Base-by-base conservation (phyloP, 2,888 invertebrate species). In the Tipula helvola region DNA sequence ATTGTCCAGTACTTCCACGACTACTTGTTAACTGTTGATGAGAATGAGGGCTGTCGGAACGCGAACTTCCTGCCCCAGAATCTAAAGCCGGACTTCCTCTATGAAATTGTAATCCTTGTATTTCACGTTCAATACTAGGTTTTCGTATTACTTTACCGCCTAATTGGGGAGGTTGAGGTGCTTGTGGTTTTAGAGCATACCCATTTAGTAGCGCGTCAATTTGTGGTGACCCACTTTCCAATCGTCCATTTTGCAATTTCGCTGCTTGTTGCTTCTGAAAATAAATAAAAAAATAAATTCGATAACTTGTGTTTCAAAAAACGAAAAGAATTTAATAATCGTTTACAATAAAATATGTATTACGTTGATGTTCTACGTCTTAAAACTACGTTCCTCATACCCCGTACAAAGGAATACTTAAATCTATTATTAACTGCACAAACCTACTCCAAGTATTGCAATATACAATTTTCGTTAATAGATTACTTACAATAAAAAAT, bases 71-170 rank as follows among this genome's bases (percentile, higher is more conserved):
- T 13, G 97, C 97, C 18, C 97, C 97, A 87, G 96, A 96, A 90
- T 97, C 97, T 87, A 97, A 92, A 28, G 97, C 97, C 8, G 97
- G 97, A 90, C 97, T 97, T 86, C 96, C 96, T 88, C 97, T 94
- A 89, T 95, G 94, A 89, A 90, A 91, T 88, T 90, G 90, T 36
- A 90, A 88, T 57, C 87, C 86, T 86, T 95, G 91, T 87, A 96
- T 92, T 90, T 97, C 97, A 86, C 97, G 94, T 92, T 97, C 97
- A 88, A 97, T 94, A 91, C 97, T 97, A 57, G 97, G 96, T 90
- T 97, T 97, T 86, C 97, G 94, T 88, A 95, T 96, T 86, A 97
- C 93, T 91, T 97, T 97, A 87, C 95, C 94, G 89, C 93, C 93
- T 87, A 95, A 91, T 86, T 94, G 93, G 88, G 93, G 93, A 88